phyloP scores from a whole-genome alignment of 2,888 invertebrate species.

The Notodonta ziczac region DNA sequence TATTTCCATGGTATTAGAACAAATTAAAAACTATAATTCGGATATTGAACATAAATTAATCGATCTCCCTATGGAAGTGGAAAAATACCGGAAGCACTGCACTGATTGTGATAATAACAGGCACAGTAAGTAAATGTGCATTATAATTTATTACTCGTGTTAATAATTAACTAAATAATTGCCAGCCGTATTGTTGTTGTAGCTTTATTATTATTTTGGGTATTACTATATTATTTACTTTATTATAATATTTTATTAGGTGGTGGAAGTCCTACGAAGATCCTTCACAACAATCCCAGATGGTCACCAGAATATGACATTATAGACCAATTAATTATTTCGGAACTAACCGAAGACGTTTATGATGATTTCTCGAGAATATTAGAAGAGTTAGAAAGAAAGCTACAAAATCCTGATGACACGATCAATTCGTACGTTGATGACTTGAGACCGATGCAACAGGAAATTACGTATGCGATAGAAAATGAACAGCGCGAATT shows the following conservation, averaged over 20 bases:
- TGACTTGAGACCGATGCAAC: constrained; percentile 33
- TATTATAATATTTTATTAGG: too few species aligned
- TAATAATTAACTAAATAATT: too few species aligned
- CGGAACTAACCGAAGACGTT: too few species aligned
- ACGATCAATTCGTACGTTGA: constrained; percentile 17
- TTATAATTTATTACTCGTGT: too few species aligned
- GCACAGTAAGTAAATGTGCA: too few species aligned
- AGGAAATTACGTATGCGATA: constrained; percentile 28
- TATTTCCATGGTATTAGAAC: constrained; percentile 3
- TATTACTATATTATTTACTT: too few species aligned
- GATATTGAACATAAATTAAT: constrained; percentile 13
- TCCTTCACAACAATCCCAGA: too few species aligned
- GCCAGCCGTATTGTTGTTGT: too few species aligned
- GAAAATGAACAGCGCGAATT: constrained; percentile 31
- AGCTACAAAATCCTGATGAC: constrained; percentile 28
- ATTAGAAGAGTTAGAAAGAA: constrained; percentile 37
- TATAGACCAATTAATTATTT: too few species aligned
- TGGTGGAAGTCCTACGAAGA: too few species aligned
- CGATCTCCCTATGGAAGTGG: constrained; percentile 25
- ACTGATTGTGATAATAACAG: constrained; percentile 24
- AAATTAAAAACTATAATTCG: constrained; percentile 12
- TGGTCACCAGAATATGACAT: too few species aligned
- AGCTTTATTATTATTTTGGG: too few species aligned
- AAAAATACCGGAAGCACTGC: constrained; percentile 44
- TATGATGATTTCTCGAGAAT: constrained; percentile 8